Evolutionary conservation across 64 coral and sea anemone genomes (phyloP), one percentile per base, ranked within the genome.

Genomic region (Acropora tenuis): DNA sequence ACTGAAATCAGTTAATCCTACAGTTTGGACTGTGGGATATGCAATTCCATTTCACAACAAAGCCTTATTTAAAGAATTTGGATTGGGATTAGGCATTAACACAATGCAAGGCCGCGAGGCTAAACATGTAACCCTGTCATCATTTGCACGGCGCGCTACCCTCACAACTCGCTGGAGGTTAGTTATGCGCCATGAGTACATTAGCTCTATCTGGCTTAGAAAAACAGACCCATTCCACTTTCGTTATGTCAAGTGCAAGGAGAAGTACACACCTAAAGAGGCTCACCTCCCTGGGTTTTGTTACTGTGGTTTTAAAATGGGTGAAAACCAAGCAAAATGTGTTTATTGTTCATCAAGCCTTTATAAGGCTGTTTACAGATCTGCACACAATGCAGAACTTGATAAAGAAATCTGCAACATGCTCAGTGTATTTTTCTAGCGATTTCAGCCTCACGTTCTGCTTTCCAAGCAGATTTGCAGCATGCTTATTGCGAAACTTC

Each of bases 11-110:
- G 89, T 90, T 67, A 90, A 44, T 73, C 90, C 82, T 69, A 92
- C 90, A 30, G 86, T 77, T 67, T 92, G 90, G 90, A 92, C 90
- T 65, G 55, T 92, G 43, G 82, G 90, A 48, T 92, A 92, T 87
- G 82, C 80, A 44, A 90, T 90, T 78, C 75, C 88, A 78, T 78
- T 75, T 19, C 88, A 90, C 77, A 77, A 68, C n/a, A 9, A 67
- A 79, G 45, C 47, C 11, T 68, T 80, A 18, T 80, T 78, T 48
- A 43, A 74, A 58, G 72, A 49, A 52, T 88, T 74, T 87, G 85
- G 68, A 47, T 75, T 88, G 45, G 86, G 86, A 1, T 42, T 88
- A 40, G 69, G 86, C 9, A 71, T 88, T 75, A 88, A 88, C n/a
- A 88, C 69, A 30, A 88, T 88, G 43, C 86, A 88, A 75, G 69